A percentile compares a stretch with the other conserved stretches of the same genome.
Conservation (phyloP, 2,797 vertebrate species). For the Synanceia verrucosa region DNA sequence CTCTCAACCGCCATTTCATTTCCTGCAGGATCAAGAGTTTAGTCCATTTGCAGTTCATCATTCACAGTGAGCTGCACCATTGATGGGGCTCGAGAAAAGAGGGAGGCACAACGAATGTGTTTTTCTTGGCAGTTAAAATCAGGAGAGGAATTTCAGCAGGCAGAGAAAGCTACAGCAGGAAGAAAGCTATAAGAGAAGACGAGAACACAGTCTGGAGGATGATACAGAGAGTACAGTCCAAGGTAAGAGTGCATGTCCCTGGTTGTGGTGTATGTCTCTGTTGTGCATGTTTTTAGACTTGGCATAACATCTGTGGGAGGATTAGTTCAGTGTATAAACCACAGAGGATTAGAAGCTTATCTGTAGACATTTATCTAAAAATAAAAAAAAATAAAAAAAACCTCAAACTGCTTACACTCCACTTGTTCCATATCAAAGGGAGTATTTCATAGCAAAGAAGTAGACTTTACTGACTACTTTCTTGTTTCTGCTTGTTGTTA, state of each 20-base stretch:
- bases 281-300: slow-evolving; percentile 27
- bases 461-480: background rate
- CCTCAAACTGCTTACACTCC: background rate
- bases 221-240: background rate
- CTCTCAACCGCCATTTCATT: slow-evolving; percentile 18
- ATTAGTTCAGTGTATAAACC: slow-evolving; percentile 44
- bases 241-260: slow-evolving; percentile 56
- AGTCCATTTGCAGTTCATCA: slow-evolving; percentile 1
- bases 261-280: background rate
- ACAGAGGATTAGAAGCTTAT: slow-evolving; percentile 39
- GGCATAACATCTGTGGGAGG: slow-evolving; percentile 46
- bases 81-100: background rate
- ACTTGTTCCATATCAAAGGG: background rate
- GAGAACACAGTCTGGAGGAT: slow-evolving; percentile 2
- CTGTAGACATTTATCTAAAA: background rate
- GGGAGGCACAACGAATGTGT: background rate
- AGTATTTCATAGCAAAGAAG: background rate
- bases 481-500: background rate
- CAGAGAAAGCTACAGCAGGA: background rate
- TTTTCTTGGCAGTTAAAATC: background rate
- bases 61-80: slow-evolving; percentile 5
- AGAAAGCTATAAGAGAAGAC: too few species aligned
- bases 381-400: background rate
- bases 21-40: slow-evolving; percentile 26
- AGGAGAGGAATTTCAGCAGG: background rate